Evolutionary conservation across 2,888 invertebrate genomes (phyloP), one percentile per base, ranked within the genome.

Genomic region (Acronicta alni): DNA sequence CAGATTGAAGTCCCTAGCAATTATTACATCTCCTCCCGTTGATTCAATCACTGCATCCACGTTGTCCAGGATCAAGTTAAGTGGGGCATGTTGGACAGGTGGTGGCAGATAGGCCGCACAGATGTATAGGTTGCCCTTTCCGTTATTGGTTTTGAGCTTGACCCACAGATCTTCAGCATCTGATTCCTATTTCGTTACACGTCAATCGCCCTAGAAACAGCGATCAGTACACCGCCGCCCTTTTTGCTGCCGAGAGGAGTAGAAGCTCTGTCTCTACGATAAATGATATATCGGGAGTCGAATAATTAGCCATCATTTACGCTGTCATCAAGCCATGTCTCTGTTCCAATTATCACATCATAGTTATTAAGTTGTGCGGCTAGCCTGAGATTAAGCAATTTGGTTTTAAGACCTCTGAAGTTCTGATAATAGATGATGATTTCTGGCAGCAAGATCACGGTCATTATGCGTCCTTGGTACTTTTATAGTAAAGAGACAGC

Each of bases 301-400:
- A 43, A 43, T 10, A 43, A 3, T 43, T 43, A 26, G 3, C 26
- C 43, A 15, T 43, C 43, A 15, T 15, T 43, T 15, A 43, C 12
- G 15, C 43, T 10, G 10, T 43, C 26, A 15, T 43, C 43, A 1
- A 43, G 10, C 43, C 43, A 43, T 14, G 32, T 32, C 32, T 32
- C 32, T 32, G 32, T 32, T 12, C 32, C 32, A 32, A 14, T 32
- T 14, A 32, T 32, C 14, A 32, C 32, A 14, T 32, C 32, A 32
- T 32, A 32, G 12, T 32, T 32, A 32, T 14, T 32, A 14, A 32
- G 32, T 14, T 14, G 32, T 14, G 32, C 32, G 14, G 32, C 12
- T 32, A 32, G 32, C 30, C 30, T 32, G 12, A 12, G 32, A 32
- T 32, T 14, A 32, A 32, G 32, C 14, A 32, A 32, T 32, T 32